Evolutionary conservation across 2,888 invertebrate genomes (phyloP).

Genomic region (Stictocephala bisonia): DNA sequence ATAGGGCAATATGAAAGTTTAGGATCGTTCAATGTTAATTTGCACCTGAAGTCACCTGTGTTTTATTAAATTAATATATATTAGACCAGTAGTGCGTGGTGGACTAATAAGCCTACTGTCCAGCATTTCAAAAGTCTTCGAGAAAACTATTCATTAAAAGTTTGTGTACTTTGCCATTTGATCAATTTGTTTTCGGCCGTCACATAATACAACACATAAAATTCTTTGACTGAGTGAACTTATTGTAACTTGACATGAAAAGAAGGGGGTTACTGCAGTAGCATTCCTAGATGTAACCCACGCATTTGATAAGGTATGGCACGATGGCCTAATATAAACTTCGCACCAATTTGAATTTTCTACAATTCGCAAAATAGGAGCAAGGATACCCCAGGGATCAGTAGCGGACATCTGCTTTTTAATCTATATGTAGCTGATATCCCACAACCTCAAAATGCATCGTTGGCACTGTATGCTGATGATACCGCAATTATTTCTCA

Average conservation of each 20-base stretch:
- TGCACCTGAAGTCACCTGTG: too few species aligned
- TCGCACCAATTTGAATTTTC: background rate
- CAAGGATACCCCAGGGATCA: background rate
- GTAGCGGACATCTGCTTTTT: background rate
- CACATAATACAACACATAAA: background rate
- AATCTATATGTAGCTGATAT: background rate
- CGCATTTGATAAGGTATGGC: conserved; percentile 11
- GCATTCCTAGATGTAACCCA: background rate
- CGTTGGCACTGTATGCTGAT: background rate
- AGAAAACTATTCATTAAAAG: background rate
- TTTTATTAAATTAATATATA: too few species aligned
- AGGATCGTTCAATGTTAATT: too few species aligned
- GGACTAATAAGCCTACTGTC: background rate
- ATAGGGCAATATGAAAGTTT: too few species aligned
- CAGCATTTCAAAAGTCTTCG: background rate
- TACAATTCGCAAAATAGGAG: background rate
- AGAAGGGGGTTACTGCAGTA: background rate
- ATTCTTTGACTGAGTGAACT: background rate
- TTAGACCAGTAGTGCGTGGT: too few species aligned
- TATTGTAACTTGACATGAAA: background rate
- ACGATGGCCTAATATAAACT: background rate
- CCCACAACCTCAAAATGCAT: background rate
- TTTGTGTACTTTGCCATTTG: background rate
- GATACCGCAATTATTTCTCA: background rate
- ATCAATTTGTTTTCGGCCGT: background rate